Conservation (phyloP, 2,113 vertebrate species). For the Petrocephalus zakoni region DNA sequence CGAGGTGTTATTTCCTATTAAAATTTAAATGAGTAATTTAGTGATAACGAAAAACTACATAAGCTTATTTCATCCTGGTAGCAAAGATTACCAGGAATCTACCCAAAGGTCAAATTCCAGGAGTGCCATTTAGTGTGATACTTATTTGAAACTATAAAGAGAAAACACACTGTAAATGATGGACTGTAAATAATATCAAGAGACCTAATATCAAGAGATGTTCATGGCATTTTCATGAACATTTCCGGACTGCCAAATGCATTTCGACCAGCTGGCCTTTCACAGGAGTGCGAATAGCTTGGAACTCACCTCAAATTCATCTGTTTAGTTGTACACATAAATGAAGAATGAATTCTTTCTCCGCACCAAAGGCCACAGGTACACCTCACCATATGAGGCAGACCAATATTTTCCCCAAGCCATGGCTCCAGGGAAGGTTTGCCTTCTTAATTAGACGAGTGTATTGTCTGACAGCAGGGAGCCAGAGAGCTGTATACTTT, state of each 20-base stretch:
- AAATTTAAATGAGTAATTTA: background rate
- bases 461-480: background rate
- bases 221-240: background rate
- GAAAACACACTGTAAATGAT: background rate
- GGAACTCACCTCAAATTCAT: constrained; percentile 6
- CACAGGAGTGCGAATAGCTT: background rate
- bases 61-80: background rate
- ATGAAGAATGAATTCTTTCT: background rate
- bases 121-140: background rate
- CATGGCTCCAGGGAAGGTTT: background rate
- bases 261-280: background rate
- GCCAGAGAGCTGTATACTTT: background rate
- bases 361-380: background rate
- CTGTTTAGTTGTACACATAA: constrained; percentile 14
- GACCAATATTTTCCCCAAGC: background rate
- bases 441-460: background rate
- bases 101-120: background rate
- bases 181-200: background rate
- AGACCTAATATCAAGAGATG: background rate
- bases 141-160: background rate
- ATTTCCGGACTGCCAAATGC: background rate
- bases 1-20: background rate
- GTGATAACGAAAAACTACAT: background rate
- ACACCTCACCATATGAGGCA: constrained; percentile 9
- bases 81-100: background rate